These are phyloP conservation scores for Psilopsiagon aurifrons DNA, from an alignment of 2,113 vertebrate genomes.

Conservation along the genomic window DNA sequence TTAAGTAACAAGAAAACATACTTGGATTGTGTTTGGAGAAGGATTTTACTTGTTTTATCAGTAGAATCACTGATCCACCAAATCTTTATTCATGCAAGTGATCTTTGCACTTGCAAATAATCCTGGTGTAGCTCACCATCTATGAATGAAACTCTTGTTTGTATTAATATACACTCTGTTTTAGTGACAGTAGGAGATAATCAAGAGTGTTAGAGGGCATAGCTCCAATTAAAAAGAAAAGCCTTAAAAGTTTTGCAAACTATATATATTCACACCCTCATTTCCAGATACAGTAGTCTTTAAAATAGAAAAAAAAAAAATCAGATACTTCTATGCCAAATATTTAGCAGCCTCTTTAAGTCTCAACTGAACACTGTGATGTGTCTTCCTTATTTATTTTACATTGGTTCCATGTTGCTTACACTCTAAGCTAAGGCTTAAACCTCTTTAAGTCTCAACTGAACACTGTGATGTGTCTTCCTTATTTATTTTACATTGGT, in stretches of 20 bases:
- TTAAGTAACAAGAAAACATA: background rate
- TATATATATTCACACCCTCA: background rate
- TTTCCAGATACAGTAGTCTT: background rate
- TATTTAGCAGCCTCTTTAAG: background rate
- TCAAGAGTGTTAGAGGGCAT: background rate
- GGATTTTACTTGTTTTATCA: conserved; percentile 28
- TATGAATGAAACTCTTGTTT: conserved; percentile 18
- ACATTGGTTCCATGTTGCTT: background rate
- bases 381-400: background rate
- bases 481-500: background rate
- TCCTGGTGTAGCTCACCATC: conserved; percentile 15
- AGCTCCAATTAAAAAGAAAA: background rate
- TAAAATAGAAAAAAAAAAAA: background rate
- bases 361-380: background rate
- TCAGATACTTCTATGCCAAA: background rate
- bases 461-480: background rate
- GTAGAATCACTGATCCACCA: conserved; percentile 24
- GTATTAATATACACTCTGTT: conserved; percentile 3
- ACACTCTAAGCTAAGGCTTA: background rate
- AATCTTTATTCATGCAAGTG: conserved; percentile 66
- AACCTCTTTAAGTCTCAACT: background rate
- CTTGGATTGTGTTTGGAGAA: conserved; percentile 19
- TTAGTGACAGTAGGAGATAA: background rate
- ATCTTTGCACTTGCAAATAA: conserved; percentile 64
- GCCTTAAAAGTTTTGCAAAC: background rate